Conservation (phyloP, 2,888 invertebrate genomes). For the Limenitis camilla region DNA sequence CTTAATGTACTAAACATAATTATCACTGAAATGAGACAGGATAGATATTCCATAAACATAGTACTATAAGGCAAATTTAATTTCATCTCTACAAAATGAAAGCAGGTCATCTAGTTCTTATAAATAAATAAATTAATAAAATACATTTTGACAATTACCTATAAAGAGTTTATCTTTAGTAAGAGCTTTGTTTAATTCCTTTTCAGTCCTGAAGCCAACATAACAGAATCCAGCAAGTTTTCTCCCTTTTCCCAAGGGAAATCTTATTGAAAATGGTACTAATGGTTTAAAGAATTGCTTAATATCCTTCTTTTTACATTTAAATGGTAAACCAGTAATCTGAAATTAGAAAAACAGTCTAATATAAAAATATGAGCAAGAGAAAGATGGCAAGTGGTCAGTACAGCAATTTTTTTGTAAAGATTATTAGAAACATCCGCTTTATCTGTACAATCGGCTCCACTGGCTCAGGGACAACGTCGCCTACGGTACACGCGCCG, state of each 20-base stretch:
- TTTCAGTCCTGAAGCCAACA: conserved; percentile 91
- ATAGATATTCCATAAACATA: too few species aligned
- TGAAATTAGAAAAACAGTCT: conserved; percentile 75
- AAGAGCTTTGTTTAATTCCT: conserved; percentile 85
- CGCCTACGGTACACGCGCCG: too few species aligned
- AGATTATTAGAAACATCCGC: too few species aligned
- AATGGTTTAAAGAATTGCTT: conserved; percentile 89
- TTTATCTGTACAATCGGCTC: too few species aligned
- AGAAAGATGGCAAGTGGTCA: too few species aligned
- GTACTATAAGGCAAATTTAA: too few species aligned
- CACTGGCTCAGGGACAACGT: too few species aligned
- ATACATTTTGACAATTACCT: conserved; percentile 53
- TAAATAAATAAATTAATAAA: neutral
- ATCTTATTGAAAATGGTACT: conserved; percentile 83
- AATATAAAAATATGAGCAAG: too few species aligned
- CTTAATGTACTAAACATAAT: too few species aligned
- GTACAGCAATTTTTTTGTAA: too few species aligned
- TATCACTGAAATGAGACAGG: too few species aligned
- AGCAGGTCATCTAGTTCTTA: neutral
- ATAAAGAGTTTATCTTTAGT: conserved; percentile 90
- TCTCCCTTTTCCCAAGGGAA: conserved; percentile 77
- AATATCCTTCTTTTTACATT: conserved; percentile 87
- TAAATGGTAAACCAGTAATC: conserved; percentile 84
- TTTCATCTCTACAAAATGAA: too few species aligned
- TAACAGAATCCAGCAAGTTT: conserved; percentile 89